Conservation (phyloP, 2,797 vertebrate species). For the Schizopygopsis malacanthus region DNA sequence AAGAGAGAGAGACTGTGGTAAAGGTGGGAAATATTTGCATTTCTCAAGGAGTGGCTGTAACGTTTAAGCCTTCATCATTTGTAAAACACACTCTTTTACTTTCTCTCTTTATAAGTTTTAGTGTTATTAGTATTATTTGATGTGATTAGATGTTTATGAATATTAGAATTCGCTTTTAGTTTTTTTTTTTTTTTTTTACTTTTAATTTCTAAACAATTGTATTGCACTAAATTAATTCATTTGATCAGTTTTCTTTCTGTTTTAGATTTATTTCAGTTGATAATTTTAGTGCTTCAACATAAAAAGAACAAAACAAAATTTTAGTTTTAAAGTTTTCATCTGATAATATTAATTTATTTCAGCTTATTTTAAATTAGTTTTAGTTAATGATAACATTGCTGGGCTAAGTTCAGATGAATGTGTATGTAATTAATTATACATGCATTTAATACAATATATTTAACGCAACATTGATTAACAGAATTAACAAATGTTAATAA, state of each 20-base stretch:
- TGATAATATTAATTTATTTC: neutral
- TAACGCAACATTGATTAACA: neutral
- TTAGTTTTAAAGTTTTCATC: neutral
- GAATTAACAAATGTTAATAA: neutral
- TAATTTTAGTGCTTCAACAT: neutral
- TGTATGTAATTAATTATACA: neutral
- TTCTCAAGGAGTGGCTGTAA: slow-evolving; percentile 34
- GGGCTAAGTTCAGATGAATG: neutral
- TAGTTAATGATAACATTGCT: neutral
- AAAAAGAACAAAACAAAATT: neutral
- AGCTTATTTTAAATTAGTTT: neutral
- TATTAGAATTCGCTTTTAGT: neutral
- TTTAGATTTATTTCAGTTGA: neutral
- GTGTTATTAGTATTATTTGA: neutral
- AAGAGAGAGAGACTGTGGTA: neutral
- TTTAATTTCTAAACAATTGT: neutral
- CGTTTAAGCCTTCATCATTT: slow-evolving; percentile 3
- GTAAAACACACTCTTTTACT: neutral
- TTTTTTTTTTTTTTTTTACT: neutral
- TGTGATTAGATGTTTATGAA: neutral
- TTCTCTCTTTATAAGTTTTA: neutral
- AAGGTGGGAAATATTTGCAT: slow-evolving; percentile 24
- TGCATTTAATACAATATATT: neutral
- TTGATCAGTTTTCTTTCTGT: neutral
- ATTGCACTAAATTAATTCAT: neutral